A percentile compares a stretch with the other conserved stretches of the same genome.
Conservation (phyloP, 1,140 invertebrate species). For the Papilio aristodemus region DNA sequence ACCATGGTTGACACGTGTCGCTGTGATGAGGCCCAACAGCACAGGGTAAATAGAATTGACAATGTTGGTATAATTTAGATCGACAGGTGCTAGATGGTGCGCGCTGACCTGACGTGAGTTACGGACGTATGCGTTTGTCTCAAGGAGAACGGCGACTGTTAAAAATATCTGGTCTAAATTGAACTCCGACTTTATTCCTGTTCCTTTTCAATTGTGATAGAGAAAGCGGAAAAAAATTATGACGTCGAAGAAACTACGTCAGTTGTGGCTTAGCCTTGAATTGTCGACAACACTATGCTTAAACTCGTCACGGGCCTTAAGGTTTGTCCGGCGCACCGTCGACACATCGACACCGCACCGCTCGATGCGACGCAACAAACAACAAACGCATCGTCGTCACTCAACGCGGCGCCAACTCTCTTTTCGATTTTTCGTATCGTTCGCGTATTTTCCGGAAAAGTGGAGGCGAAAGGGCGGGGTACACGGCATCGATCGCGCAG, state of each 20-base stretch:
- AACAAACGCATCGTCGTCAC: background rate
- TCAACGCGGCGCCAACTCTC: background rate
- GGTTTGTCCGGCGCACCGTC: background rate
- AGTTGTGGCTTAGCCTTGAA: background rate
- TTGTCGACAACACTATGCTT: background rate
- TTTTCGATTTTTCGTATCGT: background rate
- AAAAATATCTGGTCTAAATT: no score
- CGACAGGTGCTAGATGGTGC: no score
- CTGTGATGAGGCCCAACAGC: no score
- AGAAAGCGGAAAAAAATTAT: background rate
- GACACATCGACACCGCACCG: no score
- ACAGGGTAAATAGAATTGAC: no score
- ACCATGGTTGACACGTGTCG: no score
- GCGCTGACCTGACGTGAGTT: no score
- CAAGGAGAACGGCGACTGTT: no score
- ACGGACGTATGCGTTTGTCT: no score
- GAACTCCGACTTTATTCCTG: no score
- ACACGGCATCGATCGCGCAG: background rate
- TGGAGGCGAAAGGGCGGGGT: background rate
- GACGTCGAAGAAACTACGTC: background rate
- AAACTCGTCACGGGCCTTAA: background rate
- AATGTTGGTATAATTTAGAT: no score
- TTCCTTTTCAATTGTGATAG: no score
- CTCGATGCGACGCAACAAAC: background rate
- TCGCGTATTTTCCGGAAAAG: background rate